A percentile compares a stretch with the other conserved stretches of the same genome.
Evolutionary conservation across 2,797 vertebrate genomes (phyloP).

Genomic region (Clarias laeviceps): DNA sequence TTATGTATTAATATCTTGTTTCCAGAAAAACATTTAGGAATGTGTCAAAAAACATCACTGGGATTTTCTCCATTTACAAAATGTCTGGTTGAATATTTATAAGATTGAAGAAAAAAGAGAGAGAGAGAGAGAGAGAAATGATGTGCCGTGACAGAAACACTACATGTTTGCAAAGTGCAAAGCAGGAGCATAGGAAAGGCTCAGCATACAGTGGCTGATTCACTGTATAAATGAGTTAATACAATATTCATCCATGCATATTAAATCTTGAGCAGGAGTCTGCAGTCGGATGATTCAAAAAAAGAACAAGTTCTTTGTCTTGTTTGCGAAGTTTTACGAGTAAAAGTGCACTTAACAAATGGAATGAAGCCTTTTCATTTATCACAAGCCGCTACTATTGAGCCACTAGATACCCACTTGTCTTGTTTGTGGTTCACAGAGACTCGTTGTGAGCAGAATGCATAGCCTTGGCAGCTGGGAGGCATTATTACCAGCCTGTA

Average conservation of each 20-base stretch:
- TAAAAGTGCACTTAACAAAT: neutral
- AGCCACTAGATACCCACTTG: neutral
- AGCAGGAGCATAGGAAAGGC: neutral
- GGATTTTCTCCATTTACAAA: neutral
- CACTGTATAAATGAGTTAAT: neutral
- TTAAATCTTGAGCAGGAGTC: neutral
- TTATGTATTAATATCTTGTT: neutral
- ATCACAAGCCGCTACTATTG: neutral
- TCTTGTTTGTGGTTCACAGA: neutral
- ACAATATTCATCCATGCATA: neutral
- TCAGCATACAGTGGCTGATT: neutral
- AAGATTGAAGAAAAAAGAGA: neutral
- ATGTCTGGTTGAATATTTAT: neutral
- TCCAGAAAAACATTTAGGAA: neutral
- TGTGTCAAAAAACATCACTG: neutral
- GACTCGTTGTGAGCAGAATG: neutral
- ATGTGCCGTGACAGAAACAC: neutral
- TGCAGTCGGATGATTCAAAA: neutral
- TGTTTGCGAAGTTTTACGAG: neutral
- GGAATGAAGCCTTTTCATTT: neutral
- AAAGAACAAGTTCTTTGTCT: neutral
- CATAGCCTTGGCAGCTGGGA: slow-evolving; percentile 31
- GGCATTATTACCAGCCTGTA: slow-evolving; percentile 27
- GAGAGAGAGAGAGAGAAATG: neutral
- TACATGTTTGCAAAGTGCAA: neutral